Base-by-base conservation (phyloP, 2,797 vertebrate species). In the Austrolebias charrua region DNA sequence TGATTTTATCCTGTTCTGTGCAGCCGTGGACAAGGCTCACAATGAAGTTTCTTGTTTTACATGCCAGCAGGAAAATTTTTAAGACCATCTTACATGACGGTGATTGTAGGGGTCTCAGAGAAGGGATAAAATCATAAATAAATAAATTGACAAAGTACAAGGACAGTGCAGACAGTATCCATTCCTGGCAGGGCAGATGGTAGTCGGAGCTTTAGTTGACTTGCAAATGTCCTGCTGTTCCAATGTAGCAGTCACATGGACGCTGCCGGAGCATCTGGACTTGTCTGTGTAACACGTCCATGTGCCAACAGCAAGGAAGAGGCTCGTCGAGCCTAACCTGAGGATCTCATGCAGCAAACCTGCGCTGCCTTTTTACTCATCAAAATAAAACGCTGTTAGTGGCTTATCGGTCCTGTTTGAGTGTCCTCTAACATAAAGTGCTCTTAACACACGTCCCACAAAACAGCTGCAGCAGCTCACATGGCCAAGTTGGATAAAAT, bases 121-220 rank as follows among this genome's bases (percentile, higher is more conserved):
- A 60, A 71, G 65, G 74, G 66, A 64, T n/a, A 70, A 66, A 69
- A 79, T 82, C 83, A 66, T 67, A 79, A 82, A 84, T 56, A 19
- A 55, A 69, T 45, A 54, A 66, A 6, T 43, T 33, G 33, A 60
- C 38, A 43, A 15, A 16, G 68, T 40, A 75, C 58, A 55, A 78
- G 80, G 64, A 71, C 68, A 79, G 69, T 57, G 73, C 75, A 8
- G 9, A 60, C 43, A 33, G 80, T 76, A 76, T 83, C 78, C 80
- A 73, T 84, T 74, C 62, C 80, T 15, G 60, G 82, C 79, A 43
- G 78, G 91, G 80, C 92, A 92, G 91, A 92, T 92, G 92, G 92
- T 84, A 56, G 81, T 79, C 83, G 71, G 77, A 87, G 85, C 84
- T 63, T 76, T 83, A 73, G 71, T 83, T 83, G 86, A 91, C 87